These are phyloP conservation scores for Eurytoma californica DNA, from an alignment of 2,888 invertebrate genomes.

Conservation along the genomic window DNA sequence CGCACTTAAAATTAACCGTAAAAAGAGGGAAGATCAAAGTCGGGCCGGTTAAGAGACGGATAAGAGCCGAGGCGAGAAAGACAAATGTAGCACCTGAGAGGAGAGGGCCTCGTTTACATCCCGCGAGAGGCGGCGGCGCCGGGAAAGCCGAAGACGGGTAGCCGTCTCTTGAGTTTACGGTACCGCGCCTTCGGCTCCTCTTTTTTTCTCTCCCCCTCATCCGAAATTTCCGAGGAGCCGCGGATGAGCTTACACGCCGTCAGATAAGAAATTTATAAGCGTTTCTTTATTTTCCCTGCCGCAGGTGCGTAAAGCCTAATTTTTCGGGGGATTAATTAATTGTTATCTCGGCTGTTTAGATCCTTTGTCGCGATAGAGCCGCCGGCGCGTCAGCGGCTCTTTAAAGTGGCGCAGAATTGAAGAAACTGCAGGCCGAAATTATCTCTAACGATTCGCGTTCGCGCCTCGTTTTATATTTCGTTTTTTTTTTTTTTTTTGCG, in stretches of 20 bases:
- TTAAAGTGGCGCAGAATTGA: not conserved
- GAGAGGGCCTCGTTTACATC: slow-evolving; percentile 15
- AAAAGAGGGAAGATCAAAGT: slow-evolving; percentile 45
- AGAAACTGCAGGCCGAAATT: not conserved
- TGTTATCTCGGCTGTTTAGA: slow-evolving; percentile 39
- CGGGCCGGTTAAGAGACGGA: slow-evolving; percentile 28
- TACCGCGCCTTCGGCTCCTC: not conserved
- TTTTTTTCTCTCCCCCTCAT: not conserved
- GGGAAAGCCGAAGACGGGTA: slow-evolving; percentile 3
- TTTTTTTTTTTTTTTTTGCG: too few species aligned
- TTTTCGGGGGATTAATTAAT: slow-evolving; percentile 43
- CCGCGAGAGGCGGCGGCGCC: not conserved
- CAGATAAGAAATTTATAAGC: slow-evolving; percentile 51
- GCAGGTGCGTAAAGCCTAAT: slow-evolving; percentile 33
- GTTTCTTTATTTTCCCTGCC: slow-evolving; percentile 9
- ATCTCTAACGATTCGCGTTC: not conserved
- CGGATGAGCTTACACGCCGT: too few species aligned
- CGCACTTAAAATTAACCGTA: slow-evolving; percentile 47
- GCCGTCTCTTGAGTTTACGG: not conserved
- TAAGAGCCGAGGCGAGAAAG: slow-evolving; percentile 10
- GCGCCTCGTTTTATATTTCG: not conserved
- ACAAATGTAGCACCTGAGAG: slow-evolving; percentile 24
- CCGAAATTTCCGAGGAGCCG: slow-evolving; percentile 17
- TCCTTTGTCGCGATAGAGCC: slow-evolving; percentile 14
- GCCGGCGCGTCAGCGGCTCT: too few species aligned